Percentiles rank a stretch among this genome's conserved stretches.
phyloP scores from a whole-genome alignment of 2,888 invertebrate species.

The Scaptomyza parva region DNA sequence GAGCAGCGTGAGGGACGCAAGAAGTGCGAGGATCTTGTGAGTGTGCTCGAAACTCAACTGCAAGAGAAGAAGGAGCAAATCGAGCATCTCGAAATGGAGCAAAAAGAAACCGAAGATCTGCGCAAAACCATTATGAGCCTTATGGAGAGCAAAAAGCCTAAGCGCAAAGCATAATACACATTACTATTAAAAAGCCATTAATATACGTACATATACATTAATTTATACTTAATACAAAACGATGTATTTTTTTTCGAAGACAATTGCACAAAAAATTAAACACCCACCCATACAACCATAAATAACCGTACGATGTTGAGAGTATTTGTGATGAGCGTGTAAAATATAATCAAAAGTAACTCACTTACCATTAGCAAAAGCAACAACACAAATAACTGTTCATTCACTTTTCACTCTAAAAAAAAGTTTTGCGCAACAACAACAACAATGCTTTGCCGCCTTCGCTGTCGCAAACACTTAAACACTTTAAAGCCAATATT shows the following conservation, averaged over 20 bases:
- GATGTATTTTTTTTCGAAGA: neutral
- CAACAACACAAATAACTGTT: neutral
- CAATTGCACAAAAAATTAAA: neutral
- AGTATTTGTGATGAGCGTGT: no score
- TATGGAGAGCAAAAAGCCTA: conserved; percentile 84
- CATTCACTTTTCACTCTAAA: no score
- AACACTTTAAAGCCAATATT: neutral
- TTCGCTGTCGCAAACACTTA: neutral
- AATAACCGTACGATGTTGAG: no score
- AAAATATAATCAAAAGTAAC: no score
- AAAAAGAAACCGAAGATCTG: conserved; percentile 84
- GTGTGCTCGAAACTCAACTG: conserved; percentile 82
- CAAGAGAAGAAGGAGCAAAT: conserved; percentile 83
- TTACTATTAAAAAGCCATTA: conserved; percentile 11
- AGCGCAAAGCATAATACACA: conserved; percentile 68
- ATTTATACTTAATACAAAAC: neutral
- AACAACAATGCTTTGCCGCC: no score
- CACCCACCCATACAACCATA: no score
- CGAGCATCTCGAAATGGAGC: conserved; percentile 80
- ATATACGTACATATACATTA: neutral
- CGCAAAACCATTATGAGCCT: conserved; percentile 84
- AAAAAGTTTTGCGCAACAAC: no score
- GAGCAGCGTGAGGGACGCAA: conserved; percentile 82
- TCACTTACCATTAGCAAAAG: neutral
- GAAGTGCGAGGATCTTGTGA: conserved; percentile 83